Conservation (phyloP, 2,113 vertebrate species). For the Australoheros scitulus region DNA sequence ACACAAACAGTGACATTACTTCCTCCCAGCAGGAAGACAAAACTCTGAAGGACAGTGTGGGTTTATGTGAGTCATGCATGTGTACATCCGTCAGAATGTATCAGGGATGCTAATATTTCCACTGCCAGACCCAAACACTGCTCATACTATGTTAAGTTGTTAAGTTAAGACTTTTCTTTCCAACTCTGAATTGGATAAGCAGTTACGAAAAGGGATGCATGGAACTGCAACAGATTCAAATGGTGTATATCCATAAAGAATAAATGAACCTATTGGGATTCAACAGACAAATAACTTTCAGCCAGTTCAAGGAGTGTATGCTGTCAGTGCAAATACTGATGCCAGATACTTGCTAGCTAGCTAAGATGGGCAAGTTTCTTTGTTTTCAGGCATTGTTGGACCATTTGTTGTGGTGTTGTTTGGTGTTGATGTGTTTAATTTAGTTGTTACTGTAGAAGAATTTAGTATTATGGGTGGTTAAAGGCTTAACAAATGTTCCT, state of each 20-base stretch:
- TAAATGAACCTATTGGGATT: background rate
- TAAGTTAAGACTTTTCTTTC: background rate
- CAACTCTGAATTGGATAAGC: background rate
- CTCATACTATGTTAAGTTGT: background rate
- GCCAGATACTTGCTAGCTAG: background rate
- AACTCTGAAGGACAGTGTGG: slow-evolving; percentile 54
- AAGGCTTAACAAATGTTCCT: background rate
- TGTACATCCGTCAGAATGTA: background rate
- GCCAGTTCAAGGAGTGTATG: background rate
- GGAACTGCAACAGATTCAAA: background rate
- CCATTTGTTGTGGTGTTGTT: background rate
- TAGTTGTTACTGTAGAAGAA: background rate
- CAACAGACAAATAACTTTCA: background rate
- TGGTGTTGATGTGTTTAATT: background rate
- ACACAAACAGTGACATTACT: slow-evolving; percentile 65
- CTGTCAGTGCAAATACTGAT: no score
- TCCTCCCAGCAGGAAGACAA: slow-evolving; percentile 52
- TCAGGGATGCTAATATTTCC: background rate
- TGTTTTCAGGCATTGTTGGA: background rate
- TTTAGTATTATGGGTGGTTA: background rate
- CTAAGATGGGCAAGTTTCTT: background rate
- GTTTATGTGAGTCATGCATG: slow-evolving; percentile 21
- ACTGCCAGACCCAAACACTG: background rate
- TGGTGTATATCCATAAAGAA: background rate
- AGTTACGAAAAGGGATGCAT: background rate